Conservation (phyloP, 2,113 vertebrate genomes). For the Pitta sordida region DNA sequence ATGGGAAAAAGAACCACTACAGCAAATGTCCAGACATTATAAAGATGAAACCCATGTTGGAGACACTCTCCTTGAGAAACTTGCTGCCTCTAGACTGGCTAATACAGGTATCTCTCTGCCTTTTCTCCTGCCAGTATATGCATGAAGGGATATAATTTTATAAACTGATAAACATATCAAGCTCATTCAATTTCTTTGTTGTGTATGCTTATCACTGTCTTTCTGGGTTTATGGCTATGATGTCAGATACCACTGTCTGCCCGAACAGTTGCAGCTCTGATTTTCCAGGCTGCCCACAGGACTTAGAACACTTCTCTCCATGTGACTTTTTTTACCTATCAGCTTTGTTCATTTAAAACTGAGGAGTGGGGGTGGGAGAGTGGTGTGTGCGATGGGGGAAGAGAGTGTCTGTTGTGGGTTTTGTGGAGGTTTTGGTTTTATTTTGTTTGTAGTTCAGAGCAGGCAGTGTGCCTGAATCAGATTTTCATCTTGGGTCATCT, state of each 20-base stretch:
- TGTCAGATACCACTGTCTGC: not conserved
- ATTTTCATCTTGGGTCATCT: not conserved
- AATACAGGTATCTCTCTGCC: constrained; percentile 83
- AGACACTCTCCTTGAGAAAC: constrained; percentile 83
- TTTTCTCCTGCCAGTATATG: not conserved
- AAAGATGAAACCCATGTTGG: constrained; percentile 81
- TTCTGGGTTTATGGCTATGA: not conserved
- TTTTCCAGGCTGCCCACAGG: not conserved
- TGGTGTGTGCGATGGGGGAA: not conserved
- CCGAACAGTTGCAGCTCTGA: not conserved
- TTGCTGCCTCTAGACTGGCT: constrained; percentile 87
- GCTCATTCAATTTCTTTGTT: not conserved
- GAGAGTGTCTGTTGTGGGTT: not conserved
- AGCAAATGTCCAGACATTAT: constrained; percentile 89
- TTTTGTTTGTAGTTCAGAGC: not conserved
- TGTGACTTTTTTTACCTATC: not conserved
- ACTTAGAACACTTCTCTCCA: not conserved
- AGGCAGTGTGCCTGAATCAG: not conserved
- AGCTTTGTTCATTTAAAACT: not conserved
- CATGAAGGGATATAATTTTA: not conserved
- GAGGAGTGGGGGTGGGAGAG: rapidly evolving
- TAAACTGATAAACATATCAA: not conserved
- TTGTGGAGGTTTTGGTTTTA: not conserved
- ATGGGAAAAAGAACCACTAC: constrained; percentile 89
- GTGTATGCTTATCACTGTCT: not conserved